These are phyloP conservation scores for Stegastes partitus DNA, from an alignment of 2,113 vertebrate genomes.

Conservation along the genomic window DNA sequence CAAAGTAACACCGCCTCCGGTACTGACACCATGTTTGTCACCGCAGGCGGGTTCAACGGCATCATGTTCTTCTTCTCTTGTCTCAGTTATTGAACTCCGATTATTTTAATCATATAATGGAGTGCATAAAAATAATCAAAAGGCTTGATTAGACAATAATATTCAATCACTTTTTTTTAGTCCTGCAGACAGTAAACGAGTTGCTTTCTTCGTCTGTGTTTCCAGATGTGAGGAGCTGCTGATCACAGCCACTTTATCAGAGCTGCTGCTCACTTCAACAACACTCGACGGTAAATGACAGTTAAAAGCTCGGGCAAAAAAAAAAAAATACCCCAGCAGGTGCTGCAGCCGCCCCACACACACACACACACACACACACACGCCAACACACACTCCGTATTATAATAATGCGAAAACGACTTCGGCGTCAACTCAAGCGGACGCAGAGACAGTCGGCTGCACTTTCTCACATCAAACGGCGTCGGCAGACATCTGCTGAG, in stretches of 20 bases:
- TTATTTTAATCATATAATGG: neutral
- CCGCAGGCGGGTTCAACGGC: too few relatives aligned
- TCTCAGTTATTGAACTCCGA: neutral
- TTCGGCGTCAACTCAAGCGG: slow-evolving; percentile 1
- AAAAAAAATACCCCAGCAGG: slow-evolving; percentile 4
- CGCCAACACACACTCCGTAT: neutral
- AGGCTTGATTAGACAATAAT: neutral
- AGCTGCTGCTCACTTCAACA: slow-evolving; percentile 6
- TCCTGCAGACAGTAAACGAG: neutral
- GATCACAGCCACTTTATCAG: slow-evolving; percentile 28
- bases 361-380: slow-evolving; percentile 4
- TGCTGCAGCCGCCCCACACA: neutral
- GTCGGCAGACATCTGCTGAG: slow-evolving; percentile 31
- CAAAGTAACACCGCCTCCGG: too few relatives aligned
- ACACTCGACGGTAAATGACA: slow-evolving; percentile 8
- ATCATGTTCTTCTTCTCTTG: too few relatives aligned
- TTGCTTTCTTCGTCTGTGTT: neutral
- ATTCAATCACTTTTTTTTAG: slow-evolving; percentile 12
- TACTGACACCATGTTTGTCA: too few relatives aligned
- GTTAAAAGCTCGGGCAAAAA: slow-evolving; percentile 2
- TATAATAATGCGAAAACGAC: slow-evolving; percentile 32
- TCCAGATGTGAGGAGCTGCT: slow-evolving; percentile 31
- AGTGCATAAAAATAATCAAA: neutral
- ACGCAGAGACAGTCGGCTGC: slow-evolving; percentile 10
- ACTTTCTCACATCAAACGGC: slow-evolving; percentile 28